Evolutionary conservation across 2,888 invertebrate genomes (phyloP).

Genomic region (Acronicta alni): DNA sequence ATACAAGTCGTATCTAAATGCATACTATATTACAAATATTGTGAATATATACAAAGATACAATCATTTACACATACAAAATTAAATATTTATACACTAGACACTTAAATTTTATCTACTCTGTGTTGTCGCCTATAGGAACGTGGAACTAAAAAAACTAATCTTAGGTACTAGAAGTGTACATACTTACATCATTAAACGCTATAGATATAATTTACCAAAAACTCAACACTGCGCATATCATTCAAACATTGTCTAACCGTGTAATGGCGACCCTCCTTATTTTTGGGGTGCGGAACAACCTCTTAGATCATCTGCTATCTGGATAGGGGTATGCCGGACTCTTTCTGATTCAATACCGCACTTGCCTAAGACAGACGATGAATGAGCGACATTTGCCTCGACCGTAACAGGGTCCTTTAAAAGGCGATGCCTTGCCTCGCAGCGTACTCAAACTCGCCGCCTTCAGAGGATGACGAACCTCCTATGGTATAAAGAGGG

Average conservation of each 20-base stretch:
- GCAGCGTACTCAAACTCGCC: too few relatives aligned
- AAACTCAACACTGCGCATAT: slow-evolving; percentile 19
- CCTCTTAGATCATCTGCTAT: too few relatives aligned
- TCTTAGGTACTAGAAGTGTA: slow-evolving; percentile 39
- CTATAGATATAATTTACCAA: slow-evolving; percentile 18
- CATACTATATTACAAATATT: slow-evolving; percentile 15
- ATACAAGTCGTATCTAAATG: slow-evolving; percentile 13
- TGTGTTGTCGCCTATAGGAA: slow-evolving; percentile 20
- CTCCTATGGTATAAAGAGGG: too few relatives aligned
- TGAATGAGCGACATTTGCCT: too few relatives aligned
- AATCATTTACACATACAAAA: slow-evolving; percentile 20
- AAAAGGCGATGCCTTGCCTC: too few relatives aligned
- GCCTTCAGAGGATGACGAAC: too few relatives aligned
- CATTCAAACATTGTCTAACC: slow-evolving; percentile 1
- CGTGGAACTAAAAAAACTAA: slow-evolving; percentile 25
- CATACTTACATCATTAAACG: slow-evolving; percentile 15
- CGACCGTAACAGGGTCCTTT: too few relatives aligned
- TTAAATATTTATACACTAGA: background rate
- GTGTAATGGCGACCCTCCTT: too few relatives aligned
- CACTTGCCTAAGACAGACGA: too few relatives aligned
- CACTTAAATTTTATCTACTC: background rate
- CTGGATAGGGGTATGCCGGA: too few relatives aligned
- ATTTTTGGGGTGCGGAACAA: too few relatives aligned
- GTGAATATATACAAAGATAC: slow-evolving; percentile 17
- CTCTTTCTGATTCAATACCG: too few relatives aligned